Percentiles rank a stretch among this genome's conserved stretches.
phyloP scores from a whole-genome alignment of 2,113 vertebrate species.

The Halcyon senegalensis region DNA sequence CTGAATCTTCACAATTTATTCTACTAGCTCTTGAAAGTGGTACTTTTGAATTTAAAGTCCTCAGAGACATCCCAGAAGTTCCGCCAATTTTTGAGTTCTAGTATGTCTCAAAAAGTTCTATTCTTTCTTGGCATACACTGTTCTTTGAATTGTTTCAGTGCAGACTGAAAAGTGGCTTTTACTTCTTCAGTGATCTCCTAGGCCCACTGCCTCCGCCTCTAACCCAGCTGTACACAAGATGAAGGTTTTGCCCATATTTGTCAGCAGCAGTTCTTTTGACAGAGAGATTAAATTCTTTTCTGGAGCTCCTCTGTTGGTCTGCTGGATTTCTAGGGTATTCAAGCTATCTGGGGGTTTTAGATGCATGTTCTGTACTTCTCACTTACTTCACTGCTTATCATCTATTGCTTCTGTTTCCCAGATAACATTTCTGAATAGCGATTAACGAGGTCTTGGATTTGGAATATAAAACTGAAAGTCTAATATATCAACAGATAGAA shows the following conservation, averaged over 20 bases:
- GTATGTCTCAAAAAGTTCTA: not conserved
- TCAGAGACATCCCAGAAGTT: not conserved
- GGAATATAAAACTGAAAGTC: not conserved
- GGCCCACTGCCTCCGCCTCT: not conserved
- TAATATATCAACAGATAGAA: not conserved
- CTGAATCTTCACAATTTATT: not conserved
- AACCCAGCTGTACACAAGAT: not conserved
- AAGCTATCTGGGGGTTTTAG: not conserved
- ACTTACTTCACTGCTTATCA: not conserved
- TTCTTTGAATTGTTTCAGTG: not conserved
- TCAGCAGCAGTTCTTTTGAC: not conserved
- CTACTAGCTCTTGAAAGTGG: not conserved
- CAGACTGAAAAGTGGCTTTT: not conserved
- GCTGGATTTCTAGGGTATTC: not conserved
- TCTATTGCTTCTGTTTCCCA: not conserved
- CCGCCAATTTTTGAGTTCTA: not conserved
- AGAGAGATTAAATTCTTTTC: not conserved
- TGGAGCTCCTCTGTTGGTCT: not conserved
- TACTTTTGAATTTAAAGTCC: not conserved
- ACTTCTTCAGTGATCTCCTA: not conserved
- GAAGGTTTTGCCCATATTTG: not conserved
- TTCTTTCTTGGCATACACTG: not conserved
- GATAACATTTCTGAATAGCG: not conserved
- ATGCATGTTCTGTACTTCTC: not conserved
- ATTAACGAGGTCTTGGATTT: not conserved